These are phyloP conservation scores for Oryctolagus cuniculus DNA, from an alignment of 2,113 vertebrate species.

Conservation along the genomic window mOryCun1.1 NC_091440.1:14080001-14080500, in stretches of 20 bases:
- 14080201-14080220: not conserved
- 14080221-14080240: not conserved
- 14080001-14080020: no score
- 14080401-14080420: not conserved
- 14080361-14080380: not conserved
- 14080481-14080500: not conserved
- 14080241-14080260: not conserved
- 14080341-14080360: not conserved
- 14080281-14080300: not conserved
- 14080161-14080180: no score
- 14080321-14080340: not conserved
- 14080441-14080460: not conserved
- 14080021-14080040: no score
- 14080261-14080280: not conserved
- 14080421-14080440: no score
- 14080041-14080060: no score
- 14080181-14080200: no score
- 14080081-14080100: no score
- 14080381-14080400: not conserved
- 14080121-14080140: no score
- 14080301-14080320: not conserved
- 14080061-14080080: no score
- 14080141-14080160: no score
- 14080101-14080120: no score
- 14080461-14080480: fast-evolving